phyloP scores from a whole-genome alignment of 1,140 invertebrate species.

The Drosophila melanica region DNA sequence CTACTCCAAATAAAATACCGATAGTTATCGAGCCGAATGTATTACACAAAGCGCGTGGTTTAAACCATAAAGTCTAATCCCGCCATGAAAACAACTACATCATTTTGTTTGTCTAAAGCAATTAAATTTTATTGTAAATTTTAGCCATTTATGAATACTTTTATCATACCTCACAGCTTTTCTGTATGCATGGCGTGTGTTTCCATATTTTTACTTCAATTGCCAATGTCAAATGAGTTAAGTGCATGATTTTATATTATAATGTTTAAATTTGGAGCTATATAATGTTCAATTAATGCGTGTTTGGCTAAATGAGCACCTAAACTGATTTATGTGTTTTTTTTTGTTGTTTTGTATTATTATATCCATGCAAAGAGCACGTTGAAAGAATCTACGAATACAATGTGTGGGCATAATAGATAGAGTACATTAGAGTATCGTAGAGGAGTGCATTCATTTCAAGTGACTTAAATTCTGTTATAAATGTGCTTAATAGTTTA shows the following conservation, averaged over 20 bases:
- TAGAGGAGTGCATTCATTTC: constrained; percentile 38
- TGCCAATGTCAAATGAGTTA: constrained; percentile 38
- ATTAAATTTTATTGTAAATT: constrained; percentile 74
- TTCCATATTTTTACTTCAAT: constrained; percentile 35
- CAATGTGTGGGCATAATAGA: constrained; percentile 41
- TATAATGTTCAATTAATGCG: constrained; percentile 45
- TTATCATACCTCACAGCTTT: constrained; percentile 58
- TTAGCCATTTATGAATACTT: constrained; percentile 65
- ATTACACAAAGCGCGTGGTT: background rate
- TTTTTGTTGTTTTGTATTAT: constrained; percentile 21
- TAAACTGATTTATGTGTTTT: constrained; percentile 49
- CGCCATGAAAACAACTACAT: constrained; percentile 13
- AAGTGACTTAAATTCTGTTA: constrained; percentile 26
- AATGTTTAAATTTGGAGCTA: constrained; percentile 46
- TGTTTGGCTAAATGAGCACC: constrained; percentile 61
- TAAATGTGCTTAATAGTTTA: constrained; percentile 50
- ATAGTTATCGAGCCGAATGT: constrained; percentile 3
- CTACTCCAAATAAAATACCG: background rate
- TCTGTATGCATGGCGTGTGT: constrained; percentile 41
- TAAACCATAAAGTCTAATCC: background rate
- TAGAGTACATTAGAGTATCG: constrained; percentile 25
- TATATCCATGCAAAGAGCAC: constrained; percentile 69
- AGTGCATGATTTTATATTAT: constrained; percentile 45
- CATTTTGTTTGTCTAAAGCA: constrained; percentile 64
- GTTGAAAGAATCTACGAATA: constrained; percentile 55